A percentile compares a stretch with the other conserved stretches of the same genome.
Evolutionary conservation across 2,888 invertebrate genomes (phyloP).

Genomic region (Rhopalosiphum nymphaeae): DNA sequence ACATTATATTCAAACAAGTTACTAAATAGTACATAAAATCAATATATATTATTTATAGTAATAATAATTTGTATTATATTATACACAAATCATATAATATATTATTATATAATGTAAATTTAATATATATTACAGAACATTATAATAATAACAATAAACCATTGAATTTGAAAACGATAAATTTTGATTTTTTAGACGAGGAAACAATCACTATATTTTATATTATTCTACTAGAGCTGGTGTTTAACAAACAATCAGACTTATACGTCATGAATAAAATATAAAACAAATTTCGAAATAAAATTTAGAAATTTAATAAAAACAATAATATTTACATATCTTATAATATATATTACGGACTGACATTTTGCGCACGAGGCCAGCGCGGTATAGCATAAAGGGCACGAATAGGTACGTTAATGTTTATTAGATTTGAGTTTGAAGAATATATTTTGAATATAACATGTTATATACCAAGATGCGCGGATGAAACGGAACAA

Average conservation of each 20-base stretch:
- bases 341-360: background rate
- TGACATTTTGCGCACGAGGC: background rate
- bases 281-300: background rate
- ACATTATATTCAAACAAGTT: background rate
- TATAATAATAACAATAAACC: constrained; percentile 25
- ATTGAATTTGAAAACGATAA: constrained; percentile 1
- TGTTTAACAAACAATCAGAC: background rate
- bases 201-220: background rate
- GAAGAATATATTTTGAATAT: background rate
- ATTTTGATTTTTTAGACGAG: background rate
- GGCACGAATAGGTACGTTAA: background rate
- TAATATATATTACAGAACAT: constrained; percentile 26
- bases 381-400: background rate
- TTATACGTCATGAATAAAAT: background rate
- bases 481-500: background rate
- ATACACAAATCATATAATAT: background rate
- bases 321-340: background rate
- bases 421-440: background rate
- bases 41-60: constrained; percentile 29
- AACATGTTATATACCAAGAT: background rate
- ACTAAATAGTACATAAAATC: constrained; percentile 41
- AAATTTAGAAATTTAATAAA: background rate
- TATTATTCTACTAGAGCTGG: background rate
- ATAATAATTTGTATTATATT: background rate
- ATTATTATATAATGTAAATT: constrained; percentile 19